Percentiles rank a stretch among this genome's conserved stretches.
These are phyloP conservation scores for Cosmopolites sordidus DNA, from an alignment of 2,888 invertebrate species.

Conservation along the genomic window DNA sequence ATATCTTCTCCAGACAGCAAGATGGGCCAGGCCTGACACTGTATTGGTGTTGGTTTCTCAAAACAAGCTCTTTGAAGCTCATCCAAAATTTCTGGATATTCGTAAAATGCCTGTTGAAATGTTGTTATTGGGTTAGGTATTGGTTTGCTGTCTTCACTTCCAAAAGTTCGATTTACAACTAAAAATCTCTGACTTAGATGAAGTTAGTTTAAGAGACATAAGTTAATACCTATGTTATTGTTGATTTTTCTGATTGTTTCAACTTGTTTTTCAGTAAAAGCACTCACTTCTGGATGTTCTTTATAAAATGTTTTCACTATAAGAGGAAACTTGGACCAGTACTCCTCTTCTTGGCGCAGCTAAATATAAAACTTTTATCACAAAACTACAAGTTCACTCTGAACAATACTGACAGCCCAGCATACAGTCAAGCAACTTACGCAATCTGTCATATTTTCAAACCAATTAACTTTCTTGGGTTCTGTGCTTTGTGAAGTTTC, in stretches of 20 bases:
- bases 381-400: background rate
- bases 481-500: no score
- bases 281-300: constrained; percentile 67
- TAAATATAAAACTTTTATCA: constrained; percentile 37
- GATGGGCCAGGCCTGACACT: constrained; percentile 93
- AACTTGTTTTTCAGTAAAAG: constrained; percentile 62
- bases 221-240: constrained; percentile 65
- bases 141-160: constrained; percentile 38
- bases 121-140: constrained; percentile 74
- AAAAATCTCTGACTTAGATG: background rate
- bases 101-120: constrained; percentile 78
- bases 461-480: constrained; percentile 52
- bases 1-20: constrained; percentile 85
- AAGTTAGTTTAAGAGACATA: no score
- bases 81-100: constrained; percentile 77
- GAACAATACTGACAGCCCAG: background rate
- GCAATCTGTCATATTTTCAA: constrained; percentile 51
- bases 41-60: constrained; percentile 81
- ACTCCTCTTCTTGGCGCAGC: constrained; percentile 54
- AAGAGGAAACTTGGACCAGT: constrained; percentile 63
- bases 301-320: constrained; percentile 79
- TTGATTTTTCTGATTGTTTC: constrained; percentile 59
- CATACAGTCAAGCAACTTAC: constrained; percentile 39
- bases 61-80: constrained; percentile 82
- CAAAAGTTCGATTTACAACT: constrained; percentile 20